A percentile compares a stretch with the other conserved stretches of the same genome.
These are phyloP conservation scores for Oceanites oceanicus DNA, from an alignment of 2,113 vertebrate genomes.

Conservation along the genomic window DNA sequence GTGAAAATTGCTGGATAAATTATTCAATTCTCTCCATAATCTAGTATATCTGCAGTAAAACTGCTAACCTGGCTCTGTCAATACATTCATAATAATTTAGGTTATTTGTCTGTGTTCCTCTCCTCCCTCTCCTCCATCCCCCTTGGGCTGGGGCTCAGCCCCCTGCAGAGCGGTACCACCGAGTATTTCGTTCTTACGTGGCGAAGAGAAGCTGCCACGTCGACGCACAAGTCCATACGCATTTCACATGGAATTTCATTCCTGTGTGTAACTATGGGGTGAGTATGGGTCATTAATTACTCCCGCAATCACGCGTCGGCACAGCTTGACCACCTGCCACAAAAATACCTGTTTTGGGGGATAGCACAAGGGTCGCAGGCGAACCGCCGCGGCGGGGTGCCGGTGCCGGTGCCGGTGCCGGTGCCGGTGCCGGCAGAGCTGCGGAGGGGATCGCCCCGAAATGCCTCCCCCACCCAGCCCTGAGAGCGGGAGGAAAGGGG, in stretches of 20 bases:
- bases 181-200: not conserved
- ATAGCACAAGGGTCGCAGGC: not conserved
- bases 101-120: not conserved
- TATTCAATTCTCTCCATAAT: slow-evolving; percentile 72
- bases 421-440: not conserved
- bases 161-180: not conserved
- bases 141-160: not conserved
- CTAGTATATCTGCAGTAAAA: slow-evolving; percentile 57
- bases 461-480: too few species aligned
- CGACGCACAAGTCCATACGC: not conserved
- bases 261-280: not conserved
- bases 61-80: slow-evolving; percentile 57
- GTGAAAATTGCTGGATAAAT: slow-evolving; percentile 76
- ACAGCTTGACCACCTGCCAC: not conserved
- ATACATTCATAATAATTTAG: slow-evolving; percentile 40
- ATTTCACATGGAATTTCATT: slow-evolving; percentile 17
- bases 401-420: rapidly evolving
- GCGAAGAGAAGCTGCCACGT: not conserved
- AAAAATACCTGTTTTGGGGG: rapidly evolving
- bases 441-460: not conserved
- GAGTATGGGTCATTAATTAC: slow-evolving; percentile 11
- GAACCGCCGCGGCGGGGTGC: rapidly evolving
- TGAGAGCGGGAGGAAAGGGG: not conserved
- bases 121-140: not conserved
- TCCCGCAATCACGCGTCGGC: not conserved